Conservation (phyloP, 2,888 invertebrate species). For the Hemithea aestivaria region DNA sequence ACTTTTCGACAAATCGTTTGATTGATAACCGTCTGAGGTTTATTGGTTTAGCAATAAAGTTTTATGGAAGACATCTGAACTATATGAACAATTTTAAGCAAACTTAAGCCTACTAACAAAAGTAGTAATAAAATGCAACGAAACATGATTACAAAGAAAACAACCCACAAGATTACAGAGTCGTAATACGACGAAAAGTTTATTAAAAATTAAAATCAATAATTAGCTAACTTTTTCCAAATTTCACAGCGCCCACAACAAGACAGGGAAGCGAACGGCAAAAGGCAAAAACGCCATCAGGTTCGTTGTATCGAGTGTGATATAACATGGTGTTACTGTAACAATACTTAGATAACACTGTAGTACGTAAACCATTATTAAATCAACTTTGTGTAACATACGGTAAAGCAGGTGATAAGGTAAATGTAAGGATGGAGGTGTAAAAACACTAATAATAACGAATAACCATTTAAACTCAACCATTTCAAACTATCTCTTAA, state of each 20-base stretch:
- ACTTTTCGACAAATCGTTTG: slow-evolving; percentile 9
- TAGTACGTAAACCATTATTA: slow-evolving; percentile 2
- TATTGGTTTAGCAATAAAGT: neutral
- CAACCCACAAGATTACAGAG: too few relatives aligned
- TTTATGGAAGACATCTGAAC: too few relatives aligned
- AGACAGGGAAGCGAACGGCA: slow-evolving; percentile 12
- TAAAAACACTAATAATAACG: too few relatives aligned
- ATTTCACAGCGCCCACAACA: slow-evolving; percentile 15
- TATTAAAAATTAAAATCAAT: neutral
- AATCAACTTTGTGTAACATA: slow-evolving; percentile 1
- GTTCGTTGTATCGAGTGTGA: slow-evolving; percentile 10
- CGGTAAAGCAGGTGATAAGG: slow-evolving; percentile 1
- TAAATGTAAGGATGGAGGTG: too few relatives aligned
- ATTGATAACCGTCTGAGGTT: neutral
- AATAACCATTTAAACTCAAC: too few relatives aligned
- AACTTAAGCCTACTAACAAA: too few relatives aligned
- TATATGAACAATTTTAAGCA: too few relatives aligned
- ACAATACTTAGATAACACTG: slow-evolving; percentile 5
- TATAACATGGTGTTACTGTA: slow-evolving; percentile 8
- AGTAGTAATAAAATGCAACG: too few relatives aligned
- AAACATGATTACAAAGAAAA: too few relatives aligned
- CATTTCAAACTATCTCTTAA: too few relatives aligned
- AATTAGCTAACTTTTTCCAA: slow-evolving; percentile 12
- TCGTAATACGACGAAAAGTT: too few relatives aligned
- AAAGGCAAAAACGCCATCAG: slow-evolving; percentile 9